Percentiles rank a stretch among this genome's conserved stretches.
phyloP scores from a whole-genome alignment of 2,888 invertebrate species.

The Trissolcus japonicus region DNA sequence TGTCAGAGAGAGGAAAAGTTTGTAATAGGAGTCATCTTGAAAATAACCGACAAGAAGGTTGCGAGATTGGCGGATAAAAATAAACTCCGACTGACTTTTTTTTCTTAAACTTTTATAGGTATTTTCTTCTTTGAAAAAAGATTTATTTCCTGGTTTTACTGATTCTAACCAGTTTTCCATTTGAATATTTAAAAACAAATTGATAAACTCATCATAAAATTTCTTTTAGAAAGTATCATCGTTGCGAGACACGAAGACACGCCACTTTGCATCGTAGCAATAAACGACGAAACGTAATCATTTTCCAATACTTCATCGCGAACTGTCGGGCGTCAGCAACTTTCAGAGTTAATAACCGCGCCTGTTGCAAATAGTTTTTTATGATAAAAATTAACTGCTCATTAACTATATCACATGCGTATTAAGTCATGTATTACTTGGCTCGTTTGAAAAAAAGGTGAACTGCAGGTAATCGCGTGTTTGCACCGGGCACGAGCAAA shows the following conservation, averaged over 20 bases:
- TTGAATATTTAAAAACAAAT: too few species aligned
- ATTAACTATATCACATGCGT: constrained; percentile 26
- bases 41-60: too few species aligned
- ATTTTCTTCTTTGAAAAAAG: too few species aligned
- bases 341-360: constrained; percentile 24
- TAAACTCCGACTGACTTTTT: too few species aligned
- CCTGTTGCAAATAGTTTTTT: constrained; percentile 5
- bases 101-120: too few species aligned
- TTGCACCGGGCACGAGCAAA: constrained; percentile 24
- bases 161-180: too few species aligned
- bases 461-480: constrained; percentile 31
- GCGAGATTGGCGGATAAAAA: too few species aligned
- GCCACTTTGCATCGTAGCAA: constrained; percentile 3
- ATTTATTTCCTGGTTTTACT: too few species aligned
- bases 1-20: too few species aligned
- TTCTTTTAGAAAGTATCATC: constrained; percentile 4
- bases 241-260: not conserved
- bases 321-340: constrained; percentile 15
- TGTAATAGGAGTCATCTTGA: too few species aligned
- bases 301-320: constrained; percentile 23
- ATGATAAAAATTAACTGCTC: constrained; percentile 32
- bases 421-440: constrained; percentile 26
- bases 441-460: constrained; percentile 12
- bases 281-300: constrained; percentile 22
- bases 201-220: not conserved